These are phyloP conservation scores for Ricordea florida DNA, from an alignment of 92 coral and sea anemone genomes.

Conservation along the genomic window DNA sequence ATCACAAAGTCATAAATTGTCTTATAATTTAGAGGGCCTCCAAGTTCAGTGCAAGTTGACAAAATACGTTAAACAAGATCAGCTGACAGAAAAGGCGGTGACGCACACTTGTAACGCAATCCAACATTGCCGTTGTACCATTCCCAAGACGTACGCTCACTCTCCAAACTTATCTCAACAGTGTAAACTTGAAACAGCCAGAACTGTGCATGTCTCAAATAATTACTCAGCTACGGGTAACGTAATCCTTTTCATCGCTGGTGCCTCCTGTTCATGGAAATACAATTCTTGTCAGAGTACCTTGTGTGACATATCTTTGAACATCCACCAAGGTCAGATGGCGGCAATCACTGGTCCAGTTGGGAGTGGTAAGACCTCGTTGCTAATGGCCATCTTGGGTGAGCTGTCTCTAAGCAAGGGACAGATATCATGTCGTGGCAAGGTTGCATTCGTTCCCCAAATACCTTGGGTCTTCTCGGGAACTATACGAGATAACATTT, in stretches of 20 bases:
- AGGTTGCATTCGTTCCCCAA: slow-evolving; percentile 10
- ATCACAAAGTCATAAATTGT: background rate
- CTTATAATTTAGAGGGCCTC: background rate
- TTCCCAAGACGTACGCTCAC: too few relatives aligned
- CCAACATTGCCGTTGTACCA: too few relatives aligned
- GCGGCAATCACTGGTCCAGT: slow-evolving; percentile 6
- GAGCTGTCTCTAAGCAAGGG: background rate
- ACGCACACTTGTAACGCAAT: too few relatives aligned
- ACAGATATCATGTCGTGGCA: background rate
- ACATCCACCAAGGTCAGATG: background rate
- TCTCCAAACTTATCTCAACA: too few relatives aligned
- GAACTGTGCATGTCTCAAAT: too few relatives aligned
- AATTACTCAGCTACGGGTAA: background rate
- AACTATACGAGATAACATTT: slow-evolving; percentile 8
- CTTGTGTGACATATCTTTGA: background rate
- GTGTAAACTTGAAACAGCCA: background rate
- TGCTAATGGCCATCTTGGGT: slow-evolving; percentile 1
- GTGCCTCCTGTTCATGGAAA: slow-evolving; percentile 3
- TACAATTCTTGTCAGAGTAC: background rate
- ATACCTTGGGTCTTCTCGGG: slow-evolving; percentile 18
- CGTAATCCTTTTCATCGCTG: background rate
- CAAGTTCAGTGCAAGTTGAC: background rate
- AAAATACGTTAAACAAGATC: too few relatives aligned
- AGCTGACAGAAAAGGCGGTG: too few relatives aligned
- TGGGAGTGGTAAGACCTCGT: slow-evolving; percentile 16